phyloP scores from a whole-genome alignment of 2,888 invertebrate genomes.

The Drosophila limbata region DNA sequence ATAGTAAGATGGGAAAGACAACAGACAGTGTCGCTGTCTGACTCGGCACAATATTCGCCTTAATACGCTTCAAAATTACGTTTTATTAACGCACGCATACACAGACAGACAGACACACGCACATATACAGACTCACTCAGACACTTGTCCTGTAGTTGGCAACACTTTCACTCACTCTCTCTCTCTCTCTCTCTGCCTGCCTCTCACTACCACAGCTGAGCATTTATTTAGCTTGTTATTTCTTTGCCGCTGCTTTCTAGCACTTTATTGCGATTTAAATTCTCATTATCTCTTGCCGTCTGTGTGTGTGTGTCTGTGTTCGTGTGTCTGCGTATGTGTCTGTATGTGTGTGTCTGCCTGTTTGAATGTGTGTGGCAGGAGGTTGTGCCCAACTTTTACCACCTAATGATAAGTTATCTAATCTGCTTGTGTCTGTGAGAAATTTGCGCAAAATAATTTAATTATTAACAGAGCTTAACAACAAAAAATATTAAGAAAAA shows the following conservation, averaged over 20 bases:
- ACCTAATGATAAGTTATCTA: slow-evolving; percentile 65
- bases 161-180: slow-evolving; percentile 67
- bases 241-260: slow-evolving; percentile 43
- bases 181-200: neutral
- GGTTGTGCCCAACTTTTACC: slow-evolving; percentile 44
- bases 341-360: slow-evolving; percentile 13
- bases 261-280: slow-evolving; percentile 76
- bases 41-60: slow-evolving; percentile 62
- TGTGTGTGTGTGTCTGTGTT: slow-evolving; percentile 28
- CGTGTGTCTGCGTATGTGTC: slow-evolving; percentile 17
- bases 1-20: slow-evolving; percentile 38
- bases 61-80: slow-evolving; percentile 73
- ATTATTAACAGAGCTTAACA: slow-evolving; percentile 59
- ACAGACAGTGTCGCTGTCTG: slow-evolving; percentile 49
- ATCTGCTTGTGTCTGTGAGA: slow-evolving; percentile 50
- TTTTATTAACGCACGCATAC: slow-evolving; percentile 73
- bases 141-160: slow-evolving; percentile 52
- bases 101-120: slow-evolving; percentile 43
- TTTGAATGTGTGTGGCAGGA: neutral
- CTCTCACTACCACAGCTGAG: slow-evolving; percentile 27
- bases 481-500: slow-evolving; percentile 10
- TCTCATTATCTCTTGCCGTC: slow-evolving; percentile 60
- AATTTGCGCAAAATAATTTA: slow-evolving; percentile 71
- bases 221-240: slow-evolving; percentile 72
- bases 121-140: slow-evolving; percentile 33